phyloP scores from a whole-genome alignment of 2,113 vertebrate species.

The Poeciliopsis retropinna region DNA sequence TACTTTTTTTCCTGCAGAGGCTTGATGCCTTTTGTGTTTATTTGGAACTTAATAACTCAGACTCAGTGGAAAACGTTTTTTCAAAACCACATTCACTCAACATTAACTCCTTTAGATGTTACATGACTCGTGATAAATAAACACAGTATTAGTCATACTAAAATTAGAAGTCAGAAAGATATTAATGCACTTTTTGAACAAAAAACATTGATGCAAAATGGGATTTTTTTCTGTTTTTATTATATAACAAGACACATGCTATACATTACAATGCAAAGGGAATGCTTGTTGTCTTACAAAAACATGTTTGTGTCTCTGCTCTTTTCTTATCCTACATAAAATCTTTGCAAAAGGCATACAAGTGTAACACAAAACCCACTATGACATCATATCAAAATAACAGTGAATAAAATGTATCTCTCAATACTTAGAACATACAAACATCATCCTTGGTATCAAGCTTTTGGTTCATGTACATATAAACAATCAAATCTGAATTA shows the following conservation, averaged over 20 bases:
- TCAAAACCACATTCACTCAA: slow-evolving; percentile 6
- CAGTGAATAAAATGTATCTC: slow-evolving; percentile 24
- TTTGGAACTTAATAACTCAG: slow-evolving; percentile 9
- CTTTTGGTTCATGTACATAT: slow-evolving; percentile 1
- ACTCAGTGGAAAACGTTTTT: slow-evolving; percentile 17
- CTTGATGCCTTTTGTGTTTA: slow-evolving; percentile 6
- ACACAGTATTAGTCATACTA: neutral
- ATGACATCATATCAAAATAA: slow-evolving; percentile 41
- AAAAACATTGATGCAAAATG: slow-evolving; percentile 27
- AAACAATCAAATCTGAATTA: slow-evolving; percentile 2
- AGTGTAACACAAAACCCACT: slow-evolving; percentile 46
- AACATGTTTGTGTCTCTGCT: slow-evolving; percentile 39
- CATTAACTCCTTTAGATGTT: neutral
- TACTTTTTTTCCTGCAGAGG: neutral
- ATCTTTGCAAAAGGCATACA: slow-evolving; percentile 51
- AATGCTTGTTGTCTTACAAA: slow-evolving; percentile 60
- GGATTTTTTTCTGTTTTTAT: slow-evolving; percentile 61
- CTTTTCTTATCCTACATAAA: slow-evolving; percentile 45
- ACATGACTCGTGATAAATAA: neutral
- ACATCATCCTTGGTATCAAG: slow-evolving; percentile 15
- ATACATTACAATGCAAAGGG: slow-evolving; percentile 60
- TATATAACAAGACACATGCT: slow-evolving; percentile 64
- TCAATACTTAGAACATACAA: slow-evolving; percentile 35
- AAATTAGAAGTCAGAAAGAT: neutral
- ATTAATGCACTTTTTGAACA: slow-evolving; percentile 32